Conservation (phyloP, 2,797 vertebrate species). For the Gorsachius magnificus region DNA sequence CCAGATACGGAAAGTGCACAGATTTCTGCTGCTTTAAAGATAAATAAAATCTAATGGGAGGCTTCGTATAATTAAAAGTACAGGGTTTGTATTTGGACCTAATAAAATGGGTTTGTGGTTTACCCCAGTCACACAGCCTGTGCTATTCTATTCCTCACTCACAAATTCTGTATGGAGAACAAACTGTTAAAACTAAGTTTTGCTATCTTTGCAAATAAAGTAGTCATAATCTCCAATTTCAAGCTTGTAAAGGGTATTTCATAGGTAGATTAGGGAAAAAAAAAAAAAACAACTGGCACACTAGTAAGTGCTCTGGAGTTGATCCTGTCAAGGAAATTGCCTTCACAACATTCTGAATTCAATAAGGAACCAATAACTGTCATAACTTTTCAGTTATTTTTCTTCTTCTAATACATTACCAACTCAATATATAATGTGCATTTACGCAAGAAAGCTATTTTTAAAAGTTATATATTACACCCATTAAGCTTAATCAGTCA, state of each 20-base stretch:
- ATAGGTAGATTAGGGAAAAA: neutral
- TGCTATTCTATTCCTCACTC: neutral
- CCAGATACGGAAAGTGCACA: neutral
- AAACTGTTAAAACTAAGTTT: neutral
- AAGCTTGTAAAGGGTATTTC: neutral
- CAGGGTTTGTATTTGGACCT: neutral
- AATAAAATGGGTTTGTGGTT: neutral
- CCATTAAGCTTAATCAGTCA: conserved; percentile 30
- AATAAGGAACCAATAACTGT: conserved; percentile 36
- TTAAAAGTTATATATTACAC: neutral
- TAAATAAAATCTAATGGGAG: neutral
- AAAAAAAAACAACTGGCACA: neutral
- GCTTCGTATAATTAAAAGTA: neutral
- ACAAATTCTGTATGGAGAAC: neutral
- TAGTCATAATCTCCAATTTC: neutral
- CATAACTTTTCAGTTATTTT: neutral
- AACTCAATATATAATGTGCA: conserved; percentile 38
- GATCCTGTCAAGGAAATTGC: conserved; percentile 35
- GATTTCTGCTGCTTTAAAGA: neutral
- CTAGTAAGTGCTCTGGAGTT: conserved; percentile 7
- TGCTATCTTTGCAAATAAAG: neutral
- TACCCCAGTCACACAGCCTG: neutral
- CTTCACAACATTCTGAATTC: conserved; percentile 23
- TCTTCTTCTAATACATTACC: conserved; percentile 31
- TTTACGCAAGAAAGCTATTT: conserved; percentile 38